Conservation (phyloP, 1,140 invertebrate genomes). For the Apis dorsata region DNA sequence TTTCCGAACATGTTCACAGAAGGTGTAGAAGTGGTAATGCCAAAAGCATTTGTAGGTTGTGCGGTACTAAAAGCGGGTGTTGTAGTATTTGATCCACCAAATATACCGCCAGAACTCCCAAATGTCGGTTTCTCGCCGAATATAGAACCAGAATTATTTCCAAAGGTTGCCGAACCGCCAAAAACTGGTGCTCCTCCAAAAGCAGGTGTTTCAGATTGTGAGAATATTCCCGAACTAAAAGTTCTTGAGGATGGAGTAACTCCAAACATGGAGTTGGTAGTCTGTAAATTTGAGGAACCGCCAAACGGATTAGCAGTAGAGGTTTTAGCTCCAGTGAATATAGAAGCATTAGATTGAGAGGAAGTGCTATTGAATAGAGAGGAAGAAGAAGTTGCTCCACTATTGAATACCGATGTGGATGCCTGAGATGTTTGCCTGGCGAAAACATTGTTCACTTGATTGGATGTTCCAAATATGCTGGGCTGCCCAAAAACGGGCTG, state of each 20-base stretch:
- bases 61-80: constrained; percentile 60
- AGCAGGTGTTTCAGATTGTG: constrained; percentile 56
- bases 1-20: constrained; percentile 49
- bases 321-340: constrained; percentile 52
- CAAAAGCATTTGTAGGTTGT: constrained; percentile 48
- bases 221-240: constrained; percentile 60
- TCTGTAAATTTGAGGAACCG: constrained; percentile 42
- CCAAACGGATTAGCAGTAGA: constrained; percentile 50
- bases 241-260: constrained; percentile 30
- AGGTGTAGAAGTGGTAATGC: constrained; percentile 29
- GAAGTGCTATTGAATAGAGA: constrained; percentile 63
- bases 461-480: constrained; percentile 57
- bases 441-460: constrained; percentile 65
- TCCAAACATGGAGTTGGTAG: constrained; percentile 59
- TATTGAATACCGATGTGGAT: constrained; percentile 43
- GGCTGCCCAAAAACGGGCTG: constrained; percentile 70
- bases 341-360: constrained; percentile 47
- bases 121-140: constrained; percentile 70
- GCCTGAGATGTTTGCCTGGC: constrained; percentile 50
- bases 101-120: constrained; percentile 54
- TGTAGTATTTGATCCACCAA: constrained; percentile 49
- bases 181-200: constrained; percentile 74
- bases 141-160: constrained; percentile 32
- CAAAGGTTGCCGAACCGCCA: constrained; percentile 49
- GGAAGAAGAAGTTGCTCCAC: constrained; percentile 30